phyloP scores from a whole-genome alignment of 1,140 invertebrate genomes.

The Trachymyrmex cornetzi region DNA sequence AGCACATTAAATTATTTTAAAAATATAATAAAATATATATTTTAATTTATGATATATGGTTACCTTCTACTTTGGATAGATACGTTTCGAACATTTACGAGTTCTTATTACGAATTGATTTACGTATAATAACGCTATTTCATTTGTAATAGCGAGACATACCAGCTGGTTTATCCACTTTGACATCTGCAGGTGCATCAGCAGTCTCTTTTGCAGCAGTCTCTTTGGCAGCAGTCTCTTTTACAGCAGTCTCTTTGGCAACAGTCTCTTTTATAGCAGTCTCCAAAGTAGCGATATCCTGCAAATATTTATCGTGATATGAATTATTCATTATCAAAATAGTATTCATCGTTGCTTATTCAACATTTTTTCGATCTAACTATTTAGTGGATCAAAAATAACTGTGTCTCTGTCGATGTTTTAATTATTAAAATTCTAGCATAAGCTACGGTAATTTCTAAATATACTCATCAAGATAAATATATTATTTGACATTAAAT shows the following conservation, averaged over 20 bases:
- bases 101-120: conserved; percentile 6
- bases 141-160: background rate
- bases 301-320: background rate
- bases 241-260: background rate
- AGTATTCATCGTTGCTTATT: background rate
- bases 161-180: conserved; percentile 38
- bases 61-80: conserved; percentile 11
- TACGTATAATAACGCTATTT: background rate
- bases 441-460: background rate
- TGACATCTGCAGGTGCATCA: background rate
- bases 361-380: background rate
- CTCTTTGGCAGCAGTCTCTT: background rate
- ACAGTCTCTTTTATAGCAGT: background rate
- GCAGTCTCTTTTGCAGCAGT: background rate
- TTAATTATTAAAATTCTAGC: background rate
- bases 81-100: conserved; percentile 1
- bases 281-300: conserved; percentile 19
- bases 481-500: background rate
- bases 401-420: background rate
- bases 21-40: conserved; percentile 16
- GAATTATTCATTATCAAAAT: conserved; percentile 36
- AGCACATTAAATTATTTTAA: conserved; percentile 68
- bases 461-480: background rate
- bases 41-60: conserved; percentile 5
- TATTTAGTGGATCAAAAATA: background rate